Conservation (phyloP, 2,113 vertebrate species). For the Gopherus evgoodei region DNA sequence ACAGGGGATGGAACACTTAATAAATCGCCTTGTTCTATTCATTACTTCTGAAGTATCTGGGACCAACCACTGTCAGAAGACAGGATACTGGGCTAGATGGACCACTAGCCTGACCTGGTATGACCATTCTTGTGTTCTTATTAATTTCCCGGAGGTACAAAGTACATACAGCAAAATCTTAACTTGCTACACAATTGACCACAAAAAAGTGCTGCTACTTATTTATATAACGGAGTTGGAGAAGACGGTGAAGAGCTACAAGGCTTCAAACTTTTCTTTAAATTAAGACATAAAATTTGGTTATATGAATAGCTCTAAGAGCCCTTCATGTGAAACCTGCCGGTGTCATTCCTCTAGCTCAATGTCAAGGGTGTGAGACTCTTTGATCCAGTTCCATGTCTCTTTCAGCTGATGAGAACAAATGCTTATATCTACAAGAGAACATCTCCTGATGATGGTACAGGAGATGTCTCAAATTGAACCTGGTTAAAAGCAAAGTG, state of each 20-base stretch:
- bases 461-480: background rate
- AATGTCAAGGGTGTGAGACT: background rate
- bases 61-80: background rate
- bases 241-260: background rate
- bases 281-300: background rate
- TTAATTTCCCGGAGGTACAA: background rate
- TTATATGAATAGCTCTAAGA: background rate
- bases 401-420: background rate
- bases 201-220: background rate
- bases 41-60: background rate
- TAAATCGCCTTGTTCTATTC: background rate
- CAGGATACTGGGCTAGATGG: background rate
- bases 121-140: background rate
- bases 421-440: background rate
- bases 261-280: background rate
- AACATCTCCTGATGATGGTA: background rate
- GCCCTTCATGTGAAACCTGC: background rate
- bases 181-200: background rate
- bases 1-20: background rate
- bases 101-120: background rate
- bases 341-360: background rate
- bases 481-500: background rate
- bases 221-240: background rate
- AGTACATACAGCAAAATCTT: background rate
- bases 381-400: background rate